These are phyloP conservation scores for Laticauda laticaudata DNA, from an alignment of 2,113 vertebrate species.

Conservation along the genomic window DNA sequence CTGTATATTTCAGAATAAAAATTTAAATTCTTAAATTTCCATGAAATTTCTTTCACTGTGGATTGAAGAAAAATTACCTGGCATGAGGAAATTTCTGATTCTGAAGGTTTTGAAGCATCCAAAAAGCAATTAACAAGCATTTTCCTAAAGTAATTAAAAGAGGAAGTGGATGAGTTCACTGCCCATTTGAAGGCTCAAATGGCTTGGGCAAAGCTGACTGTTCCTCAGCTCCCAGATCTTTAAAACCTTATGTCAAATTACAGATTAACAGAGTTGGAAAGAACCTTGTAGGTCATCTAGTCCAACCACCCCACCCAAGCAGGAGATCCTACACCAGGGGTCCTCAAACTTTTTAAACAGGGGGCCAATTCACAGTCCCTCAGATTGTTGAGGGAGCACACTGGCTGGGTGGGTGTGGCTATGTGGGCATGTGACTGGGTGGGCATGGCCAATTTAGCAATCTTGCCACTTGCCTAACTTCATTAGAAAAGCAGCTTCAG, in stretches of 20 bases:
- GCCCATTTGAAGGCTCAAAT: background rate
- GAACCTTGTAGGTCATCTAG: too few relatives aligned
- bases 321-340: too few relatives aligned
- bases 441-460: too few relatives aligned
- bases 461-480: too few relatives aligned
- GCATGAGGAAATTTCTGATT: background rate
- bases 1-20: background rate
- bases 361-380: too few relatives aligned
- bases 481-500: too few relatives aligned
- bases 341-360: too few relatives aligned
- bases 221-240: background rate
- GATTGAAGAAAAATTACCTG: background rate
- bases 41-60: background rate
- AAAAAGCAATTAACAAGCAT: background rate
- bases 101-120: background rate
- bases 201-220: background rate
- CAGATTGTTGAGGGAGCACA: too few relatives aligned
- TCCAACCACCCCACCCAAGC: too few relatives aligned
- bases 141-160: background rate
- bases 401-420: too few relatives aligned
- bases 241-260: background rate
- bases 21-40: background rate
- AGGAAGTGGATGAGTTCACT: background rate
- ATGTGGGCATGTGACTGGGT: too few relatives aligned
- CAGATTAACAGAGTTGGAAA: too few relatives aligned